phyloP scores from a whole-genome alignment of 2,888 invertebrate genomes.

The Pseudococcus viburni region DNA sequence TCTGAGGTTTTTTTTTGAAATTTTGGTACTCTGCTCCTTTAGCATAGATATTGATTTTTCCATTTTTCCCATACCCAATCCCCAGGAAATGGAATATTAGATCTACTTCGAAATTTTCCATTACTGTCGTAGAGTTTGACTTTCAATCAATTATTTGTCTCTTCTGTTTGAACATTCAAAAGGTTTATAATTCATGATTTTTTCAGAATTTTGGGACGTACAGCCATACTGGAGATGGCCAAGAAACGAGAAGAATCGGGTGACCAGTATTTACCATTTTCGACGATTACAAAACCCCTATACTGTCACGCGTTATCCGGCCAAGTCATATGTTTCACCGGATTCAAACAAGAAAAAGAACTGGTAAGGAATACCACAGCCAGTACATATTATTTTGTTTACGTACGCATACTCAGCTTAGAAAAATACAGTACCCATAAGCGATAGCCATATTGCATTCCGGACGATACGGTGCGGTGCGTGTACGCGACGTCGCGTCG shows the following conservation, averaged over 20 bases:
- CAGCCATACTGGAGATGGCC: constrained; percentile 83
- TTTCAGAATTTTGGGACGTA: constrained; percentile 83
- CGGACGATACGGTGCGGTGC: constrained; percentile 7
- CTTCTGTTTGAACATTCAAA: not conserved
- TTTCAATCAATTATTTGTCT: no score
- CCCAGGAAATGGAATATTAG: no score
- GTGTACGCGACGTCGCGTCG: not conserved
- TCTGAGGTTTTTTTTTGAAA: no score
- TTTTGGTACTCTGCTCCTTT: no score
- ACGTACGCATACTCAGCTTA: not conserved
- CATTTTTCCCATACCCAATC: no score
- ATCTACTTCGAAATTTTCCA: no score
- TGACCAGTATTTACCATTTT: constrained; percentile 73
- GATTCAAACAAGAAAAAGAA: constrained; percentile 90
- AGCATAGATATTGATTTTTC: no score
- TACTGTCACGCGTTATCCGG: constrained; percentile 91
- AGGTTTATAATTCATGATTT: not conserved
- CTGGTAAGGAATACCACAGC: constrained; percentile 77
- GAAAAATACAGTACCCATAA: not conserved
- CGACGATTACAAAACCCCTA: constrained; percentile 81
- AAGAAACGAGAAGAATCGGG: constrained; percentile 73
- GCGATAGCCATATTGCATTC: not conserved
- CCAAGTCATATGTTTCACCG: constrained; percentile 91
- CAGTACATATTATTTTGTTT: not conserved
- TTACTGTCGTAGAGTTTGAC: no score